Evolutionary conservation across 2,113 vertebrate species (phyloP).

Genomic region (Gallinago undulata): DNA sequence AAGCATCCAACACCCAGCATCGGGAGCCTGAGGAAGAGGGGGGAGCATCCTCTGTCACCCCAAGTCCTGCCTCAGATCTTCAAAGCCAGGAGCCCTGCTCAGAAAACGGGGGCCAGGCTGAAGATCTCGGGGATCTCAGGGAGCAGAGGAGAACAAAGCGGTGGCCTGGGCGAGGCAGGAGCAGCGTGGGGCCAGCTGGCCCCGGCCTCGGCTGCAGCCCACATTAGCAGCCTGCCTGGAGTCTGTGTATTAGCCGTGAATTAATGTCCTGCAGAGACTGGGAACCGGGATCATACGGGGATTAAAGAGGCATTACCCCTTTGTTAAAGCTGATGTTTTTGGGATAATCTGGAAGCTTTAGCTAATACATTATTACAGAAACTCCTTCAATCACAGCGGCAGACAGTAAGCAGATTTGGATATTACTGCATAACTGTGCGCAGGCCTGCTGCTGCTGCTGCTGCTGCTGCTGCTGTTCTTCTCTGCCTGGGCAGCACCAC

Average conservation of each 20-base stretch:
- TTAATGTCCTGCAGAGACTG: conserved; percentile 70
- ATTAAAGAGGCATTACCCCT: conserved; percentile 76
- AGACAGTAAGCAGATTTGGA: conserved; percentile 75
- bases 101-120: background rate
- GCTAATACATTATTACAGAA: conserved; percentile 76
- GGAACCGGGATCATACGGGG: conserved; percentile 64
- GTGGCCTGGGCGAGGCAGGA: background rate
- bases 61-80: accelerated
- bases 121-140: background rate
- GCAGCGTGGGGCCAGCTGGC: background rate
- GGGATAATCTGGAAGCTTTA: conserved; percentile 76
- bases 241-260: conserved; percentile 69
- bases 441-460: conserved; percentile 33
- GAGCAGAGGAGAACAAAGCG: background rate
- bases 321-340: conserved; percentile 76
- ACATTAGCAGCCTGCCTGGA: conserved; percentile 37
- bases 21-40: background rate
- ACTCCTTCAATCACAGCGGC: conserved; percentile 71
- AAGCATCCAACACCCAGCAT: background rate
- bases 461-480: background rate
- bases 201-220: background rate
- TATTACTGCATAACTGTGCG: conserved; percentile 40
- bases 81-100: background rate
- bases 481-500: background rate
- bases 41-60: accelerated